These are phyloP conservation scores for Camponotus vicinus DNA, from an alignment of 1,140 invertebrate genomes.

Conservation along the genomic window DNA sequence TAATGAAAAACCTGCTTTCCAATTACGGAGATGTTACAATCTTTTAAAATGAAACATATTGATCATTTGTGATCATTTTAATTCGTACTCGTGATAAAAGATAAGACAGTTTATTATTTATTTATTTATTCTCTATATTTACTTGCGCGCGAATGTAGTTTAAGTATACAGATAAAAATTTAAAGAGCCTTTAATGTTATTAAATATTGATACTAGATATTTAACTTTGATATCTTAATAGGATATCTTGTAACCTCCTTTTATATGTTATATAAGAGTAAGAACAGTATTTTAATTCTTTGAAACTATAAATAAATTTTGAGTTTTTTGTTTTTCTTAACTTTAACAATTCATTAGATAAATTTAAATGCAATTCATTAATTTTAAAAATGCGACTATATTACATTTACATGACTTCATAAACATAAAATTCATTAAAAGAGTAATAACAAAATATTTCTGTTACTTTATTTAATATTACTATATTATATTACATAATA, in stretches of 20 bases:
- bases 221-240: background rate
- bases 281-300: background rate
- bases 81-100: background rate
- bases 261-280: no score
- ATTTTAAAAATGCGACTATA: background rate
- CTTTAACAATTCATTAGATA: background rate
- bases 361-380: background rate
- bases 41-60: background rate
- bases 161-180: background rate
- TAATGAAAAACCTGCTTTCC: background rate
- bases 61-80: background rate
- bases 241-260: background rate
- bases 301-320: constrained; percentile 12
- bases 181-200: background rate
- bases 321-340: background rate
- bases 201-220: background rate
- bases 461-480: background rate
- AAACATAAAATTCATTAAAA: background rate
- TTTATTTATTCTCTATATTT: background rate
- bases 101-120: background rate
- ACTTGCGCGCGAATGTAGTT: background rate
- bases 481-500: background rate
- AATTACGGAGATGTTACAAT: constrained; percentile 13
- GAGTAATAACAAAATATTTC: background rate
- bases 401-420: background rate